Conservation (phyloP, 2,888 invertebrate genomes). For the Philereme vetulata region DNA sequence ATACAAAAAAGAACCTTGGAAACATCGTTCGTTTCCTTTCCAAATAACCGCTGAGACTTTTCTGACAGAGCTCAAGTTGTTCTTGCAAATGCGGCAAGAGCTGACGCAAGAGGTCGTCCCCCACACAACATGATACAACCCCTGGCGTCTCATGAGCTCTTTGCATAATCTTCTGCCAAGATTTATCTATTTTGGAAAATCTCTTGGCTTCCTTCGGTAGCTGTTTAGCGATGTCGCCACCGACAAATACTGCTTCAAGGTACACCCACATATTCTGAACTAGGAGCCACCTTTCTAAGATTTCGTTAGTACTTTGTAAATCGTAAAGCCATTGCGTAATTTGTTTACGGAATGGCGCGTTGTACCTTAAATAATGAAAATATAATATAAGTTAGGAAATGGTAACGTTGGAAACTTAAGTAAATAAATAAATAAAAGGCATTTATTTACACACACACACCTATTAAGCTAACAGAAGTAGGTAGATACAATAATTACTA, state of each 20-base stretch:
- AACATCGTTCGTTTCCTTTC: slow-evolving; percentile 97
- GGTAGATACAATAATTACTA: too few species aligned
- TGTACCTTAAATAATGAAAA: slow-evolving; percentile 85
- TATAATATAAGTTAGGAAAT: background rate
- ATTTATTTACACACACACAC: too few species aligned
- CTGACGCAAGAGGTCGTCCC: slow-evolving; percentile 96
- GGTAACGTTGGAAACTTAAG: background rate
- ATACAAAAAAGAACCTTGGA: slow-evolving; percentile 96
- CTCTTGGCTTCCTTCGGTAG: slow-evolving; percentile 96
- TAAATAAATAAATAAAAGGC: too few species aligned
- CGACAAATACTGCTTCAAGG: slow-evolving; percentile 98
- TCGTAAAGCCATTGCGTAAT: slow-evolving; percentile 98
- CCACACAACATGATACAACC: slow-evolving; percentile 97
- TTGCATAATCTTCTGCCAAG: slow-evolving; percentile 99
- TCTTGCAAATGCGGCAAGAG: slow-evolving; percentile 97
- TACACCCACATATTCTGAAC: slow-evolving; percentile 99
- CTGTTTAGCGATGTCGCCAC: slow-evolving; percentile 99
- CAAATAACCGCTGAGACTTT: slow-evolving; percentile 96
- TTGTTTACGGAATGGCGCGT: slow-evolving; percentile 97
- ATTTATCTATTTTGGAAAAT: slow-evolving; percentile 98
- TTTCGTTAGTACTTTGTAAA: slow-evolving; percentile 97
- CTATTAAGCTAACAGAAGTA: too few species aligned
- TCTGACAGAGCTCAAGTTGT: slow-evolving; percentile 97
- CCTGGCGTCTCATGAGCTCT: slow-evolving; percentile 98
- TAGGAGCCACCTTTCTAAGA: slow-evolving; percentile 96